Evolutionary conservation across 92 coral and sea anemone species (phyloP).

Genomic region (Phenganax marumi): DNA sequence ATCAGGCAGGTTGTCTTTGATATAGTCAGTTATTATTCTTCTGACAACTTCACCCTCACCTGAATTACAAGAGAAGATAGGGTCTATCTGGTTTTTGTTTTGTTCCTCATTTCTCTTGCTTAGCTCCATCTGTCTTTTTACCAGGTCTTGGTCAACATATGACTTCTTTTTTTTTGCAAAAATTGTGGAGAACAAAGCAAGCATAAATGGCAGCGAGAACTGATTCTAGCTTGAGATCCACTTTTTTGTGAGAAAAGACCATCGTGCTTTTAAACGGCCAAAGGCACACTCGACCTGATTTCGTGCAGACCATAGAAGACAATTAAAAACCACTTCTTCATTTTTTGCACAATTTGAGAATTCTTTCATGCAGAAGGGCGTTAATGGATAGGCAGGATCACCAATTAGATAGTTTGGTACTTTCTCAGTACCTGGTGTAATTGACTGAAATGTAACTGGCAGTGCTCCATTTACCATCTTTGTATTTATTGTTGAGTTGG

Average conservation of each 20-base stretch:
- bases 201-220: too few species aligned
- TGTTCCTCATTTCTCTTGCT: too few species aligned
- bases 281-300: not conserved
- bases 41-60: too few species aligned
- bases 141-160: too few species aligned
- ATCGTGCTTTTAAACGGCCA: slow-evolving; percentile 1
- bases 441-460: not conserved
- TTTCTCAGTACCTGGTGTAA: not conserved
- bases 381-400: not conserved
- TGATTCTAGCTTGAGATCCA: too few species aligned
- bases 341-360: not conserved
- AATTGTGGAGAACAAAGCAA: too few species aligned
- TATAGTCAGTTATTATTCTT: too few species aligned
- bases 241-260: not conserved
- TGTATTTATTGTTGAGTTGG: not conserved
- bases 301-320: not conserved
- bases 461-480: not conserved
- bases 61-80: too few species aligned
- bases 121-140: too few species aligned
- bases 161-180: too few species aligned
- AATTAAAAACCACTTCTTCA: not conserved
- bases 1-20: too few species aligned
- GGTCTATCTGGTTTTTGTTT: too few species aligned
- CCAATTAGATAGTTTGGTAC: not conserved
- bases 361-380: slow-evolving; percentile 2